These are phyloP conservation scores for Cephus nigrinus DNA, from an alignment of 2,888 invertebrate genomes.

Conservation along the genomic window DNA sequence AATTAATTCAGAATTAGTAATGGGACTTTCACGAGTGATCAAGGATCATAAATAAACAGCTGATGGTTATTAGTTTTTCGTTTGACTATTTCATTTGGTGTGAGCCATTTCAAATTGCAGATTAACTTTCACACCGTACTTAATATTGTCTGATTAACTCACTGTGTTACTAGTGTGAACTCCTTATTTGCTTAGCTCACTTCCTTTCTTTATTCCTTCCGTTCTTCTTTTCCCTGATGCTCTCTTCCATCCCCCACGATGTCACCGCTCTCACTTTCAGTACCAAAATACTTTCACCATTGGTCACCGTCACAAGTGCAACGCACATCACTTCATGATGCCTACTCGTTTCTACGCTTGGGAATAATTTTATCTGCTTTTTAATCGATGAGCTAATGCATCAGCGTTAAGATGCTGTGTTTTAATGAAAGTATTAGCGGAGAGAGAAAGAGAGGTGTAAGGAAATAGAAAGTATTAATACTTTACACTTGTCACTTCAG, in stretches of 20 bases:
- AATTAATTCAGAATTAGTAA: too few species aligned
- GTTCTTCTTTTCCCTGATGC: constrained; percentile 14
- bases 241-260: too few species aligned
- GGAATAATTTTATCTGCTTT: too few species aligned
- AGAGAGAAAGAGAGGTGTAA: background rate
- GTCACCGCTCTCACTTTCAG: constrained; percentile 50
- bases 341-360: too few species aligned
- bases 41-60: too few species aligned
- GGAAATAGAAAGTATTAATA: background rate
- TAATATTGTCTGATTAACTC: too few species aligned
- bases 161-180: background rate
- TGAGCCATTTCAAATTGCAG: background rate
- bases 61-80: too few species aligned
- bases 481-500: constrained; percentile 34
- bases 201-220: constrained; percentile 22
- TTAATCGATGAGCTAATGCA: too few species aligned
- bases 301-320: constrained; percentile 7
- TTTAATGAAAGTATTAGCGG: background rate
- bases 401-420: too few species aligned
- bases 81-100: too few species aligned
- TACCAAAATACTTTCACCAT: constrained; percentile 56
- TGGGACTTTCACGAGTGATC: too few species aligned
- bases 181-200: background rate
- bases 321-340: background rate
- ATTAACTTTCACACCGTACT: constrained; percentile 17